Evolutionary conservation across 2,113 vertebrate species (phyloP).

Genomic region (Verasper variegatus): DNA sequence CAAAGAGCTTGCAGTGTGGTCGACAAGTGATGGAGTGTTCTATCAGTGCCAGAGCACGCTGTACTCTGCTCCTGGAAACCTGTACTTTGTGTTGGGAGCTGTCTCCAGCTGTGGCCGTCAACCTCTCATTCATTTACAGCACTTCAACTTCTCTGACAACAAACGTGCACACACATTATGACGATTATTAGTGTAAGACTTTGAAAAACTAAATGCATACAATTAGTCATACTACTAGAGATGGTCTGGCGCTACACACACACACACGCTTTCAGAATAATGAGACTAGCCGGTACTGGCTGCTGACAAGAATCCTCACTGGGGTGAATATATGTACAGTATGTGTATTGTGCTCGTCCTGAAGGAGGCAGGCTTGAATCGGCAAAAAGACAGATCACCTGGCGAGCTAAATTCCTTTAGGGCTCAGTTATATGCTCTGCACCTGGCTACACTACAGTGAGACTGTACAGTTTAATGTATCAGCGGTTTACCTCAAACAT

Average conservation of each 20-base stretch:
- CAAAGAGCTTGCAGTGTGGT: conserved; percentile 34
- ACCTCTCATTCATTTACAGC: conserved; percentile 8
- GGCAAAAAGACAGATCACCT: conserved; percentile 52
- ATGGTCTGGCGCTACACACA: conserved; percentile 13
- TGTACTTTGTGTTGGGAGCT: conserved; percentile 7
- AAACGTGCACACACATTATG: not conserved
- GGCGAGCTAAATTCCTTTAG: conserved; percentile 20
- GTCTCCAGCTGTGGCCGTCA: conserved; percentile 11
- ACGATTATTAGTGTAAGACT: not conserved
- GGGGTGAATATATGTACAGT: conserved; percentile 19
- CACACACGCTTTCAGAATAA: conserved; percentile 10
- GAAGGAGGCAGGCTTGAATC: conserved; percentile 28
- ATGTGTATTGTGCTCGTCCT: conserved; percentile 17
- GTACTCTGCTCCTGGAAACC: conserved; percentile 24
- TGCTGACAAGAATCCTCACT: conserved; percentile 32
- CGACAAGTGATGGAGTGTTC: conserved; percentile 41
- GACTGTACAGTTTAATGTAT: not conserved
- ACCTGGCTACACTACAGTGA: conserved; percentile 24
- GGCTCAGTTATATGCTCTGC: conserved; percentile 15
- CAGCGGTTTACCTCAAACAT: not conserved
- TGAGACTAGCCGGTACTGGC: not conserved
- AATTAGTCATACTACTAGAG: conserved; percentile 27
- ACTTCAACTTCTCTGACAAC: conserved; percentile 3
- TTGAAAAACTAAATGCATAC: conserved; percentile 4
- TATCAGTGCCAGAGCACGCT: conserved; percentile 32